Base-by-base conservation (phyloP, 2,113 vertebrate species). In the Bos javanicus region DNA sequence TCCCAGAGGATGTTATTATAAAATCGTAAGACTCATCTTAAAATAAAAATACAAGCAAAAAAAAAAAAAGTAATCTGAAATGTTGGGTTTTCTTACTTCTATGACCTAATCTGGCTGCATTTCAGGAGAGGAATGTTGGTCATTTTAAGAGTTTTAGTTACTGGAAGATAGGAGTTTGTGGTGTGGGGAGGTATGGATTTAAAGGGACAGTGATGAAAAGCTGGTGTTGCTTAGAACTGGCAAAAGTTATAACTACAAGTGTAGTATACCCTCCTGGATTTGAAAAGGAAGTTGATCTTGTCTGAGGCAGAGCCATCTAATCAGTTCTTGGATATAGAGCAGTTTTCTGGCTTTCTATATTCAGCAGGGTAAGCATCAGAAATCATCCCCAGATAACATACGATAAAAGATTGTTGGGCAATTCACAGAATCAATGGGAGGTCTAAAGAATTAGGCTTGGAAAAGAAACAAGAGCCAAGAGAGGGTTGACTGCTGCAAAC, bases 21-120 rank as follows among this genome's bases (percentile, higher is more conserved):
- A 87, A 97, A 85, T 57, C 13, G 1, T 48, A 78, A 64, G 92
- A 90, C 36, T 93, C 12, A 67, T 90, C 46, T 94, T 46, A 88
- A 87, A 96, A 82, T 30, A 92, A 89, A 95, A 96, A 94, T 60
- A 90, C 54, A 8, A 92, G 43, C 76, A 30, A 95, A 85, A 91
- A 36, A 91, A 52, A 14, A 33, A 36, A 71, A 71, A 36, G 28
- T 78, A 57, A 82, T 50, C 17, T 95, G 71, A 85, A 86, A 64
- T 95, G 17, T 71, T 90, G 48, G 21, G 78, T 83, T 92, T 89
- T 76, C 56, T 96, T 90, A 59, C 7, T 95, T 90, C 89, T 82
- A 36, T 92, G 94, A 92, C 4, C 43, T 90, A 90, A 84, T 90
- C 16, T 94, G 78, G 80, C 62, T 96, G 30, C 7, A 83, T 95